These are phyloP conservation scores for Marmota flaviventris DNA, from an alignment of 2,113 vertebrate species.

Conservation along the genomic window DNA sequence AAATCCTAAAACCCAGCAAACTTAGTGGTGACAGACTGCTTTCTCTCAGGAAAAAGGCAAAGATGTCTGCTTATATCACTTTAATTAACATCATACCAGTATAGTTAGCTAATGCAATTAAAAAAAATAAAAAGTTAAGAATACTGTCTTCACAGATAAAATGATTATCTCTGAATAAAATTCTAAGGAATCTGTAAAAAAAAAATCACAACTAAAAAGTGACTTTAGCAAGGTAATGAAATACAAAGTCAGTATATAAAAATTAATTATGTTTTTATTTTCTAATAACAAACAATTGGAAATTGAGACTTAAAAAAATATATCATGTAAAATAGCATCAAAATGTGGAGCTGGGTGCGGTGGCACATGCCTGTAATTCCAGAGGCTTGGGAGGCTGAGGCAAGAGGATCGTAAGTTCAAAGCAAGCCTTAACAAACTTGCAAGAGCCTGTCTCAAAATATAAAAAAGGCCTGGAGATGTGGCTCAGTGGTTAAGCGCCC, in stretches of 20 bases:
- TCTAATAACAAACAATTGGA: not conserved
- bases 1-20: not conserved
- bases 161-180: slow-evolving; percentile 16
- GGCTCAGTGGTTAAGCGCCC: too few species aligned
- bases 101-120: not conserved
- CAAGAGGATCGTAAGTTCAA: too few species aligned
- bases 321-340: not conserved
- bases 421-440: too few species aligned
- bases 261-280: not conserved
- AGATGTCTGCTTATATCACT: not conserved
- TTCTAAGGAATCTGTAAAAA: not conserved
- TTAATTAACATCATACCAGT: not conserved
- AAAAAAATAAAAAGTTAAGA: slow-evolving; percentile 25
- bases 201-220: not conserved
- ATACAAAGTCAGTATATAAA: not conserved
- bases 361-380: too few species aligned
- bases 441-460: too few species aligned
- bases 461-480: too few species aligned
- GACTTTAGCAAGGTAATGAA: slow-evolving; percentile 15
- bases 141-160: not conserved
- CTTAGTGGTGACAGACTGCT: slow-evolving; percentile 9
- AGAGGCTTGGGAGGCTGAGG: too few species aligned
- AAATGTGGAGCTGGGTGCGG: not conserved
- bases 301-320: not conserved
- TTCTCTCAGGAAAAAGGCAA: not conserved